Base-by-base conservation (phyloP, 2,113 vertebrate species). In the Mobula hypostoma region DNA sequence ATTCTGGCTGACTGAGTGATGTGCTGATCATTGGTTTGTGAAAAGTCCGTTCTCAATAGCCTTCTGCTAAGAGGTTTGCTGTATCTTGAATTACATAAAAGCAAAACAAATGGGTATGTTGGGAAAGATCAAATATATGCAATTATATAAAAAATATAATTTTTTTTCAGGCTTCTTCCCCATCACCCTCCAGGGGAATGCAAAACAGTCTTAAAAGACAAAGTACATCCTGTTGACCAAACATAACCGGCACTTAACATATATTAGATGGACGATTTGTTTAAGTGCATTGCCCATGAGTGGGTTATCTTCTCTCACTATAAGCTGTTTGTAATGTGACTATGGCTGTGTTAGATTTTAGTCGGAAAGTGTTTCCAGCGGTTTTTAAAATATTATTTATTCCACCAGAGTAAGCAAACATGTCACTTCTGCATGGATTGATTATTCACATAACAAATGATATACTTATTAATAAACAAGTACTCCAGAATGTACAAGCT, bases 381-480 rank as follows among this genome's bases (percentile, higher is more conserved):
- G n/a, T 66, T 61, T 66, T 90, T 66, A 66, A 90, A 15, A 19
- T 66, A 63, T 63, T 66, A 90, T 90, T 90, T 66, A 90, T 90
- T 90, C 85, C 85, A 68, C 85, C 32, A n/a, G 58, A 32, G 61
- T 19, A 90, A 79, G 27, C 61, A 88, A 66, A 88, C 61, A 90
- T 90, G n/a, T 90, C 85, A 17, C 14, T 66, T 1, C 61, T 66
- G 85, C 29, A 14, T 32, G 15, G 66, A 90, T 90, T 2, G 61
- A 90, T 68, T 90, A 90, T 90, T 90, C 85, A 90, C 61, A 66
- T 90, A 24, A 66, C n/a, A 58, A n/a, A 90, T 66, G 29, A 90
- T 90, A 90, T 90, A 68, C 63, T 66, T 90, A 90, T 66, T 90
- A 32, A 90, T 66, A 19, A 32, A 27, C 61, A 88, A 63, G 58